These are phyloP conservation scores for Ceraclea dissimilis DNA, from an alignment of 2,888 invertebrate genomes.

Conservation along the genomic window DNA sequence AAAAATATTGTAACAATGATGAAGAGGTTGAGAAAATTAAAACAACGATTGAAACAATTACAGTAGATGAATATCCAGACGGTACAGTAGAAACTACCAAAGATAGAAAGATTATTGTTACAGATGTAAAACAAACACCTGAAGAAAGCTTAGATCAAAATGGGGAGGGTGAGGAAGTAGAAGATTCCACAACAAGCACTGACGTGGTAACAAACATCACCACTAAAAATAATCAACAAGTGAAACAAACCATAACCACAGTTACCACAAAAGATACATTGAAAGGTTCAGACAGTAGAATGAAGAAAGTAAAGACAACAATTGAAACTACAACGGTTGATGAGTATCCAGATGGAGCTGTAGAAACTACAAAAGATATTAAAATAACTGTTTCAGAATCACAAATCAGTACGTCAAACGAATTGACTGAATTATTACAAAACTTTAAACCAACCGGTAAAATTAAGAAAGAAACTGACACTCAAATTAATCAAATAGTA, in stretches of 20 bases:
- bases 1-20: slow-evolving; percentile 36
- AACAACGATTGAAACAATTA: slow-evolving; percentile 34
- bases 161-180: slow-evolving; percentile 38
- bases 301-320: slow-evolving; percentile 52
- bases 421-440: slow-evolving; percentile 43
- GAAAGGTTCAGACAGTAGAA: slow-evolving; percentile 44
- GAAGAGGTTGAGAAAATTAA: slow-evolving; percentile 36
- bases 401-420: slow-evolving; percentile 42
- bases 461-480: slow-evolving; percentile 40
- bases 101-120: slow-evolving; percentile 41
- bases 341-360: slow-evolving; percentile 47
- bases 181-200: slow-evolving; percentile 39
- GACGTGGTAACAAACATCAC: slow-evolving; percentile 40
- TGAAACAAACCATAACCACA: slow-evolving; percentile 42
- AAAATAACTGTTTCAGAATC: slow-evolving; percentile 47
- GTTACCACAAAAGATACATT: slow-evolving; percentile 44
- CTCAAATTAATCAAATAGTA: slow-evolving; percentile 44
- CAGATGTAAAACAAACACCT: slow-evolving; percentile 32
- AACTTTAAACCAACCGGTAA: slow-evolving; percentile 41
- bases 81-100: slow-evolving; percentile 40
- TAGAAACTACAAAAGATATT: slow-evolving; percentile 48
- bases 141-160: slow-evolving; percentile 30
- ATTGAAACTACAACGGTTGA: slow-evolving; percentile 46
- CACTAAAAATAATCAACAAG: slow-evolving; percentile 34
- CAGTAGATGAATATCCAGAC: slow-evolving; percentile 41